Percentiles rank a stretch among this genome's conserved stretches.
Evolutionary conservation across 1,140 invertebrate species (phyloP).

Genomic region (Hycleus phaleratus): DNA sequence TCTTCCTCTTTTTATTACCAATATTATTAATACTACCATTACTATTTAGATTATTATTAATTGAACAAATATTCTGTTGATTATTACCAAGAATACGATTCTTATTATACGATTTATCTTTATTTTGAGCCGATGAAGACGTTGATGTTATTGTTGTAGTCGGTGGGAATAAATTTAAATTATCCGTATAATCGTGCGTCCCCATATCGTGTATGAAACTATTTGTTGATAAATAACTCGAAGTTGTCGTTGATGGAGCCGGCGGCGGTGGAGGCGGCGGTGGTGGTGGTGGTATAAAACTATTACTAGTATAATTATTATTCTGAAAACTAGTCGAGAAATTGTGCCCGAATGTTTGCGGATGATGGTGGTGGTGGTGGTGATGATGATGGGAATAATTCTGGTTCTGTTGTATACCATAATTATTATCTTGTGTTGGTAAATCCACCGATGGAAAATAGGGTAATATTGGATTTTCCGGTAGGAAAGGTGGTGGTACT

Average conservation of each 20-base stretch:
- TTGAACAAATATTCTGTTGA: no score
- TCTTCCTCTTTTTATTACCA: conserved; percentile 14
- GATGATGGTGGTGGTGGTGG: not conserved
- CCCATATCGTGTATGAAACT: conserved; percentile 31
- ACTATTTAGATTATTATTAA: no score
- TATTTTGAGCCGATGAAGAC: not conserved
- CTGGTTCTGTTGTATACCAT: conserved; percentile 26
- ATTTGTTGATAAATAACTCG: conserved; percentile 27
- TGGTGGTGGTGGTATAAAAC: conserved; percentile 21
- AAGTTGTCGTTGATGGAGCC: conserved; percentile 22
- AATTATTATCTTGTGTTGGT: conserved; percentile 26
- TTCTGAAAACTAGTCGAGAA: conserved; percentile 27
- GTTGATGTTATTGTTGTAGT: no score
- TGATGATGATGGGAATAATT: conserved; percentile 13
- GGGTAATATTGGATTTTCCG: conserved; percentile 29
- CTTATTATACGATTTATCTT: conserved; percentile 8
- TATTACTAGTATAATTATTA: conserved; percentile 26
- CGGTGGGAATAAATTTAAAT: conserved; percentile 18
- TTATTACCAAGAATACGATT: not conserved
- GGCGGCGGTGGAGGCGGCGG: conserved; percentile 25
- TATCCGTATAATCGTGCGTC: conserved; percentile 21
- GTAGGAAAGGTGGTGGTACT: conserved; percentile 21
- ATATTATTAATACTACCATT: no score
- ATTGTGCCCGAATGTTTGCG: conserved; percentile 23
- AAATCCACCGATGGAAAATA: conserved; percentile 34